Base-by-base conservation (phyloP, 2,113 vertebrate species). In the Triplophysa dalaica region DNA sequence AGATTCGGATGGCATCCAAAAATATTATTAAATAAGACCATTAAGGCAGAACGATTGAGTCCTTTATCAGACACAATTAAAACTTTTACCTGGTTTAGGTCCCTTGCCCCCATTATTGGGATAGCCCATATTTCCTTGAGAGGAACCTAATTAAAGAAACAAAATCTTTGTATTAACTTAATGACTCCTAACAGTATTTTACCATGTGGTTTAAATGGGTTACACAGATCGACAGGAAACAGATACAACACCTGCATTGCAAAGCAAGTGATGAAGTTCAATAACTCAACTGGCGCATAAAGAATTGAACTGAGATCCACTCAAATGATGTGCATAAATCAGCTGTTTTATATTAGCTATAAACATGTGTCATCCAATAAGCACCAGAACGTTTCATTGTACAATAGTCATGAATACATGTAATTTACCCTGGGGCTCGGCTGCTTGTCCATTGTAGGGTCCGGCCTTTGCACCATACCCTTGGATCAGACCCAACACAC, bases 21-120 rank as follows among this genome's bases (percentile, higher is more conserved):
- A 45, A 45, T 45, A 9, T 45, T 1, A 45, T 2, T 45, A 11
- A 45, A 45, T 16, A 4, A 5, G 21, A 58, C 19, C 7, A 58
- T 16, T 6, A 3, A 29, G 26, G 26, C 26, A 3, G 26, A 29
- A 29, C 26, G 26, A 29, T 29, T 29, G 3, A 29, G 26, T 29
- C 26, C 26, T 29, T 29, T 29, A 29, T 29, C 26, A 2, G 1
- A 29, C 26, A 29, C 1, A 29, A 29, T 29, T 29, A 29, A 45
- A 45, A 45, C 2, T 1, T 12, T 11, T 45, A 45, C 43, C 8
- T 45, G 43, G 43, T 2, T 45, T 45, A 11, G 2, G 75, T 24
- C 13, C 75, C 48, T 41, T 79, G 70, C 21, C 54, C 66, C 69
- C 84, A 43, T 50, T 41, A 70, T 22, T 45, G 6, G 33, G 33